Conservation (phyloP, 2,888 invertebrate genomes). For the Polyploca ridens region DNA sequence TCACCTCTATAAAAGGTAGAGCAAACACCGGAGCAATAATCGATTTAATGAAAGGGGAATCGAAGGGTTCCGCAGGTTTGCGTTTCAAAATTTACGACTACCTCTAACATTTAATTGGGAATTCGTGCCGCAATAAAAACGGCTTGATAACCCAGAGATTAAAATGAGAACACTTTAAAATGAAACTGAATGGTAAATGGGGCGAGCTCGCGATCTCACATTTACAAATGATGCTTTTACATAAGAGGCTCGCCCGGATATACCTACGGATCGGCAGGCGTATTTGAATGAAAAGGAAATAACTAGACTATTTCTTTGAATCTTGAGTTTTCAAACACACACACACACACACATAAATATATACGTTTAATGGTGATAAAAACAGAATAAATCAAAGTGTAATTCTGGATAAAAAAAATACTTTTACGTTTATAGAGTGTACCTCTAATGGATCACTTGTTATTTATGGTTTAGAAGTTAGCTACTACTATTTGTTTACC, state of each 20-base stretch:
- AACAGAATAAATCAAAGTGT: too few relatives aligned
- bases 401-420: too few relatives aligned
- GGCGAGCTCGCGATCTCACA: constrained; percentile 40
- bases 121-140: constrained; percentile 76
- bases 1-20: constrained; percentile 68
- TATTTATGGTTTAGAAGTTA: background rate
- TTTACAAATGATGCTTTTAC: constrained; percentile 54
- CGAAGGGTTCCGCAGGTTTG: constrained; percentile 70
- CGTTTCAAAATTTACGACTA: constrained; percentile 76
- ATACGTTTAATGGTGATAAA: too few relatives aligned
- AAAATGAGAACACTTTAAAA: constrained; percentile 61
- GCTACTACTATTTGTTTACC: background rate
- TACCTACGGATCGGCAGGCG: constrained; percentile 15
- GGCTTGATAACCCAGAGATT: constrained; percentile 72
- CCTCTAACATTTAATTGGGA: constrained; percentile 77
- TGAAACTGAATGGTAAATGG: constrained; percentile 56
- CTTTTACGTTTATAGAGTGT: too few relatives aligned
- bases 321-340: too few relatives aligned
- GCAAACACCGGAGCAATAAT: constrained; percentile 70
- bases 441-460: background rate
- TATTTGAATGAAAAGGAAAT: too few relatives aligned
- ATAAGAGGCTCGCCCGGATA: constrained; percentile 30
- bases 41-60: constrained; percentile 79
- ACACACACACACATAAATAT: too few relatives aligned
- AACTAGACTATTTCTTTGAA: too few relatives aligned